Percentiles rank a stretch among this genome's conserved stretches.
Evolutionary conservation across 1,140 invertebrate genomes (phyloP).

Genomic region (Bombus waltoni): DNA sequence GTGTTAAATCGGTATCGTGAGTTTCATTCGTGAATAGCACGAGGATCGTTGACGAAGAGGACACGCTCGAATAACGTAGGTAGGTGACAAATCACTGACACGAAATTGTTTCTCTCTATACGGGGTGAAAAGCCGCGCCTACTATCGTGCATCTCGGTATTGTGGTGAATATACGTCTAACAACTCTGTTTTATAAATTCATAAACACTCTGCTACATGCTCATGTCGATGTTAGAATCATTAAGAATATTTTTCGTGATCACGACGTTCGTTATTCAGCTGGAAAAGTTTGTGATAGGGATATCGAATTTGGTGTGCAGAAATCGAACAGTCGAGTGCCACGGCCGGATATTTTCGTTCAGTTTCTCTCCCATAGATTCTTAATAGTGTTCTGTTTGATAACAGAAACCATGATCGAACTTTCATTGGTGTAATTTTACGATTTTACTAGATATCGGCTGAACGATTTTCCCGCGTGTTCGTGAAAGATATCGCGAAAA

Average conservation of each 20-base stretch:
- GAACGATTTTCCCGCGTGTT: constrained; percentile 27
- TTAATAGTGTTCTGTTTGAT: constrained; percentile 5
- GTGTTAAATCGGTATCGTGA: constrained; percentile 74
- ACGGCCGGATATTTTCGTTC: constrained; percentile 10
- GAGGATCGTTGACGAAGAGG: constrained; percentile 50
- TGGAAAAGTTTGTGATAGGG: not conserved
- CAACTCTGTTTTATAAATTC: not conserved
- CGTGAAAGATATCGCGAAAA: constrained; percentile 1
- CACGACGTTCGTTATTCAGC: not conserved
- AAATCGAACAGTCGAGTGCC: constrained; percentile 47
- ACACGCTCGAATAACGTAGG: constrained; percentile 59
- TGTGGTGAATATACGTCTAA: constrained; percentile 22
- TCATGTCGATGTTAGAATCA: not conserved
- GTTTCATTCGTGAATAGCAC: constrained; percentile 54
- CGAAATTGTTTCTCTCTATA: constrained; percentile 30
- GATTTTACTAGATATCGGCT: not conserved
- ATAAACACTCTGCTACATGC: not conserved
- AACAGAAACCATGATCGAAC: constrained; percentile 31
- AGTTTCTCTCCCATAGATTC: not conserved
- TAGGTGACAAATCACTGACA: constrained; percentile 61
- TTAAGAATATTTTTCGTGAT: too few relatives aligned
- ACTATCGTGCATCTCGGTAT: constrained; percentile 43
- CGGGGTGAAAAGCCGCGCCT: constrained; percentile 66
- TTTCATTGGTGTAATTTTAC: not conserved
- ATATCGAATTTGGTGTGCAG: constrained; percentile 25